These are phyloP conservation scores for Muscicapa striata DNA, from an alignment of 2,797 vertebrate species.

Conservation along the genomic window DNA sequence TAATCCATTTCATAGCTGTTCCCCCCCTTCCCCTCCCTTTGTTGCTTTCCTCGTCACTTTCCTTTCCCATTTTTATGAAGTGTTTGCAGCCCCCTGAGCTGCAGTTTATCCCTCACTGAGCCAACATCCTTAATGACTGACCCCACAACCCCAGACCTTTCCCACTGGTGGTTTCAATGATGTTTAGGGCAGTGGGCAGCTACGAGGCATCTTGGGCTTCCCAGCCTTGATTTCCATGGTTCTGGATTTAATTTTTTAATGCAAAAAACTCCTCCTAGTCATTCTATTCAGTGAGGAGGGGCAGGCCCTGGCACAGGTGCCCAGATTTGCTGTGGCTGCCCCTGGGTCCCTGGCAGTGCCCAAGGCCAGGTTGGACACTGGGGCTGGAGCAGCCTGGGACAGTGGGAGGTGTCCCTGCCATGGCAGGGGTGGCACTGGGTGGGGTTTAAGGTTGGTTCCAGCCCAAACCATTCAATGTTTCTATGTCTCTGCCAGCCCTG, in stretches of 20 bases:
- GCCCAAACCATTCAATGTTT: not conserved
- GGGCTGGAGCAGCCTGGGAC: not conserved
- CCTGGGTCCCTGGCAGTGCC: not conserved
- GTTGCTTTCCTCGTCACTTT: rapidly evolving
- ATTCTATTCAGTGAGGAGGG: not conserved
- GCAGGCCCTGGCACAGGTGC: rapidly evolving
- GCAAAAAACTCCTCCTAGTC: not conserved
- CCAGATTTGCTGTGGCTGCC: not conserved
- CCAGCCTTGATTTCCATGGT: rapidly evolving
- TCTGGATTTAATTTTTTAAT: not conserved
- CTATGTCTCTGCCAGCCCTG: not conserved
- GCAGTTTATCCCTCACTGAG: rapidly evolving
- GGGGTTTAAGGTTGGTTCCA: not conserved
- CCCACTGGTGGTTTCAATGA: rapidly evolving
- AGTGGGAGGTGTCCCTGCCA: not conserved
- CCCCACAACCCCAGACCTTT: rapidly evolving
- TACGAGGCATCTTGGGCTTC: rapidly evolving
- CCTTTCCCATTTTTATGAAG: not conserved
- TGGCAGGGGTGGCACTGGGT: rapidly evolving
- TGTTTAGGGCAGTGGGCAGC: rapidly evolving
- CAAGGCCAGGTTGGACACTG: not conserved
- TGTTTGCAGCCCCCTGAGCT: rapidly evolving
- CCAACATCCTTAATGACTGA: rapidly evolving
- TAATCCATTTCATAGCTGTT: rapidly evolving
- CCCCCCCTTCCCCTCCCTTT: rapidly evolving